A percentile compares a stretch with the other conserved stretches of the same genome.
Conservation (phyloP, 1,140 invertebrate species). For the Rhyzopertha dominica region DNA sequence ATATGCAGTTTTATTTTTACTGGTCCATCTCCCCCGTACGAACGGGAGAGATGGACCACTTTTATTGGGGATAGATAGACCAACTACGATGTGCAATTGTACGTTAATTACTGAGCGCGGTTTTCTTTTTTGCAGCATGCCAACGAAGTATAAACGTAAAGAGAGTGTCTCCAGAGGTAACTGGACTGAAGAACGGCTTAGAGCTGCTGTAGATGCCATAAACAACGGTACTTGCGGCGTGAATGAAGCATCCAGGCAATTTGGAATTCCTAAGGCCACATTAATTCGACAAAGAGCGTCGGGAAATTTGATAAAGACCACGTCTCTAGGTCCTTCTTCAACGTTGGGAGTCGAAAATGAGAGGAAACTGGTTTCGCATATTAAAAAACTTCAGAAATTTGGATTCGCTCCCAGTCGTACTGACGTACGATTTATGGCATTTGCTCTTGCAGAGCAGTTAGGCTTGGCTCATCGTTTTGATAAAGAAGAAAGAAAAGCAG, state of each 20-base stretch:
- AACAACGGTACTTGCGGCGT: too few species aligned
- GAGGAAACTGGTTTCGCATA: slow-evolving; percentile 9
- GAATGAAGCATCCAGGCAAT: slow-evolving; percentile 16
- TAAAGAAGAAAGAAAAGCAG: slow-evolving; percentile 23
- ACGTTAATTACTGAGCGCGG: too few species aligned
- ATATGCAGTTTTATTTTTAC: too few species aligned
- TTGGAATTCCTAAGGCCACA: slow-evolving; percentile 13
- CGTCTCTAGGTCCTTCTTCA: background rate
- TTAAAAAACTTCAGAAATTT: slow-evolving; percentile 12
- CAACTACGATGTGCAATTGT: too few species aligned
- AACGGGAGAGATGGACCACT: too few species aligned
- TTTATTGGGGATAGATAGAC: too few species aligned
- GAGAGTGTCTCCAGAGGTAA: too few species aligned
- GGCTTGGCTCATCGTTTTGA: slow-evolving; percentile 13
- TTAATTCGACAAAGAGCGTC: background rate
- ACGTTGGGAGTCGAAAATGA: background rate
- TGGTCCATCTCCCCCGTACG: too few species aligned
- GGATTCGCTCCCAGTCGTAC: slow-evolving; percentile 9
- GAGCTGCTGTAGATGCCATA: too few species aligned
- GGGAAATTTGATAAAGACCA: background rate
- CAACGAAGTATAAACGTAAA: too few species aligned
- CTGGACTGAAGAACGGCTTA: too few species aligned
- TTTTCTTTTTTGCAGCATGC: too few species aligned
- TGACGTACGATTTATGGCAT: slow-evolving; percentile 11
- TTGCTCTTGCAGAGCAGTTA: slow-evolving; percentile 2